Evolutionary conservation across 2,113 vertebrate species (phyloP).

Genomic region (Lipotes vexillifer): DNA sequence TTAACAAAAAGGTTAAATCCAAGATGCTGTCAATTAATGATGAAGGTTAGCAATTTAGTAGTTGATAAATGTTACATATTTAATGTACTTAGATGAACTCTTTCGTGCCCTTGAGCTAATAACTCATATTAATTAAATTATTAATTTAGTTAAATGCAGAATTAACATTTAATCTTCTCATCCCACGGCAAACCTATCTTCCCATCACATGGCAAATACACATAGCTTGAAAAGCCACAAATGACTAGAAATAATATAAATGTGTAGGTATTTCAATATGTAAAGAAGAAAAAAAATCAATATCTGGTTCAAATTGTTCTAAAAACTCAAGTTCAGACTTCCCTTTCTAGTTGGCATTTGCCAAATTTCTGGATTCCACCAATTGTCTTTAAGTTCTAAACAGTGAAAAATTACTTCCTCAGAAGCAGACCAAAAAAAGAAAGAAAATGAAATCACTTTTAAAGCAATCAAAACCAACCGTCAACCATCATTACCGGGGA

Average conservation of each 20-base stretch:
- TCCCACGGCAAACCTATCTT: neutral
- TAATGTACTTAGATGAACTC: neutral
- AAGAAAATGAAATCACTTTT: neutral
- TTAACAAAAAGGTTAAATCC: neutral
- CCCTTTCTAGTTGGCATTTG: constrained; percentile 55
- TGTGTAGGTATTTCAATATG: neutral
- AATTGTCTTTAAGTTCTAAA: constrained; percentile 66
- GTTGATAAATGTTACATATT: neutral
- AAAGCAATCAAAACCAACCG: neutral
- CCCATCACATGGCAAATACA: neutral
- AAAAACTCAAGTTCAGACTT: constrained; percentile 37
- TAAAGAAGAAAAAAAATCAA: neutral
- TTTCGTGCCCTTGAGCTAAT: neutral
- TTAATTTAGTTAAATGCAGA: constrained; percentile 19
- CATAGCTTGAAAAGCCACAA: neutral
- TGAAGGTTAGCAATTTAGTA: neutral
- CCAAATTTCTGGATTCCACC: constrained; percentile 60
- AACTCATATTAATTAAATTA: constrained; percentile 22
- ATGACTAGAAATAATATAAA: neutral
- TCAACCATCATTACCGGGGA: neutral
- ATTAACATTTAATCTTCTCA: neutral
- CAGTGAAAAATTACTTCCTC: constrained; percentile 61
- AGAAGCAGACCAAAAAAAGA: neutral
- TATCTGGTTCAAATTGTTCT: neutral
- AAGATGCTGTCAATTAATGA: neutral